phyloP scores from a whole-genome alignment of 2,888 invertebrate species.

The Thymelicus lineola region DNA sequence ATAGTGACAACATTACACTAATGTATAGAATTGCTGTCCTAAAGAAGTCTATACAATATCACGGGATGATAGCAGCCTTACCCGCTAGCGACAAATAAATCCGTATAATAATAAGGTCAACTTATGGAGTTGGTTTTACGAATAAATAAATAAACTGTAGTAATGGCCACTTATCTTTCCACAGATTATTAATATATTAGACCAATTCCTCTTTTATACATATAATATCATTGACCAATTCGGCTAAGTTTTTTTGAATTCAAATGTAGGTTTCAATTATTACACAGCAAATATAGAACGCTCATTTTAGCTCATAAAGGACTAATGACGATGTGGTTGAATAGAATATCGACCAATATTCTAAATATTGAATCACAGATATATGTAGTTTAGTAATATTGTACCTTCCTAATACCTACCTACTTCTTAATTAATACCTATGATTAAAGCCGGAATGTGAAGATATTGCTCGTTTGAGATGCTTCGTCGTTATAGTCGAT shows the following conservation, averaged over 20 bases:
- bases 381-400: neutral
- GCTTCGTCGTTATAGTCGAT: neutral
- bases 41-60: neutral
- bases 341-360: neutral
- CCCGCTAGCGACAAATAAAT: neutral
- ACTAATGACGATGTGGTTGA: neutral
- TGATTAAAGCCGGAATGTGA: neutral
- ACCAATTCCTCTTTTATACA: no score
- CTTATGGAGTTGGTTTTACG: neutral
- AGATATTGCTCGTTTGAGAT: constrained; percentile 9
- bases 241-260: neutral
- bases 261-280: neutral
- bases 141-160: neutral
- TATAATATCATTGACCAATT: neutral
- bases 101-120: neutral
- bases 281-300: no score
- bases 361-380: neutral
- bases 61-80: neutral
- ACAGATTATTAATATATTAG: no score
- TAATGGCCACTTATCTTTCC: neutral
- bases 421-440: neutral
- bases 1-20: neutral
- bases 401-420: neutral
- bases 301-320: no score
- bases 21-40: neutral